Base-by-base conservation (phyloP, 2,113 vertebrate genomes). In the Patagioenas fasciata region DNA sequence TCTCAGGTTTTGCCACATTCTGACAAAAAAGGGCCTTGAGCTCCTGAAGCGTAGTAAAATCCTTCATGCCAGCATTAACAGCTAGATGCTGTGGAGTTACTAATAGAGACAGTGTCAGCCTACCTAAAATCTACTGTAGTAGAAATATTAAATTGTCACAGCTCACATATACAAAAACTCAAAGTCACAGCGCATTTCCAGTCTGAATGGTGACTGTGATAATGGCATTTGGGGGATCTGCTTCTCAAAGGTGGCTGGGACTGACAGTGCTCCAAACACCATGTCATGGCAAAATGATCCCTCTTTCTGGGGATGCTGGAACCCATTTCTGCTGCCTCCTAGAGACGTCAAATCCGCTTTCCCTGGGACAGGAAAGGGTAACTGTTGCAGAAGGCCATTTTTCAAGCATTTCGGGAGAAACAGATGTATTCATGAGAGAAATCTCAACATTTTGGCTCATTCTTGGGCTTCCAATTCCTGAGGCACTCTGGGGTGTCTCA, bases 81-180 rank as follows among this genome's bases (percentile, higher is more conserved):
- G 18, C 15, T 51, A 66, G 51, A 70, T 78, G 48, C 29, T 72
- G 19, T 32, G 31, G 44, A 86, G 29, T 56, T 83, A 58, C 62
- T 73, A 34, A 66, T 2, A 91, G 32, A 90, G 54, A 74, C 13
- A 47, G 18, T 2, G 1, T 31, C 29, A 38, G 48, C 16, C 65
- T 94, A 36, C 60, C 71, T 86, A 73, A 85, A 89, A 88, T 82
- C 31, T 80, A 54, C 53, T 38, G 28, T 29, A 20, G 19, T 31
- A 89, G 42, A 82, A 88, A 91, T 12, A 65, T 12, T 70, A 58
- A 94, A 92, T 66, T 91, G 56, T 51, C 71, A 40, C 25, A n/a
- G 66, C 11, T 73, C 3, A 31, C 26, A 5, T 18, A 72, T 15
- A 65, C 2, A 5, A 10, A 17, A 80, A 61, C 21, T 25, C 16